These are phyloP conservation scores for Eristalinus aeneus DNA, from an alignment of 2,888 invertebrate species.

Conservation along the genomic window DNA sequence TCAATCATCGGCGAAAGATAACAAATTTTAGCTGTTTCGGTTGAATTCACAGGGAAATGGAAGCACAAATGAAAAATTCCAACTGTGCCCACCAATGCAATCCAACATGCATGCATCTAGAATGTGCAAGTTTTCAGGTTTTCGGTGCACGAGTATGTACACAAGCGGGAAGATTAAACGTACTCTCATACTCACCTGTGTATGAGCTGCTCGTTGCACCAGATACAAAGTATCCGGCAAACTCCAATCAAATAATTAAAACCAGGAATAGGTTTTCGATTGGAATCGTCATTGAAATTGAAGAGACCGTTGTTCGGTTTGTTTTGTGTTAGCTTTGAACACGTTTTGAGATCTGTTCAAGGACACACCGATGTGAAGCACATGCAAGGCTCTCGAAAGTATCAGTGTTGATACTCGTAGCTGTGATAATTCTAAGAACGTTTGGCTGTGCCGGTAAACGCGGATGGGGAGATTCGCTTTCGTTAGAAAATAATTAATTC, in stretches of 20 bases:
- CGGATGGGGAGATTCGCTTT: background rate
- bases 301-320: background rate
- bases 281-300: slow-evolving; percentile 12
- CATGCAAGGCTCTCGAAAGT: background rate
- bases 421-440: background rate
- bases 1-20: slow-evolving; percentile 20
- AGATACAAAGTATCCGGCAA: slow-evolving; percentile 53
- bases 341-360: slow-evolving; percentile 10
- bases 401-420: background rate
- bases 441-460: background rate
- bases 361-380: slow-evolving; percentile 6
- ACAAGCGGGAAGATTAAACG: background rate
- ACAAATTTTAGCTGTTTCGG: slow-evolving; percentile 42
- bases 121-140: background rate
- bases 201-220: background rate
- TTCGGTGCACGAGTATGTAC: background rate
- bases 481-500: background rate
- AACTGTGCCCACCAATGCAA: slow-evolving; percentile 4
- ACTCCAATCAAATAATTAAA: slow-evolving; percentile 66
- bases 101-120: slow-evolving; percentile 17
- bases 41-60: slow-evolving; percentile 43
- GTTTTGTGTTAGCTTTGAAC: background rate
- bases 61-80: slow-evolving; percentile 55
- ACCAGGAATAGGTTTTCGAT: slow-evolving; percentile 40
- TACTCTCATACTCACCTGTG: background rate